These are phyloP conservation scores for Phallusia fumigata DNA, from an alignment of 23 tunicate species.

Conservation along the genomic window DNA sequence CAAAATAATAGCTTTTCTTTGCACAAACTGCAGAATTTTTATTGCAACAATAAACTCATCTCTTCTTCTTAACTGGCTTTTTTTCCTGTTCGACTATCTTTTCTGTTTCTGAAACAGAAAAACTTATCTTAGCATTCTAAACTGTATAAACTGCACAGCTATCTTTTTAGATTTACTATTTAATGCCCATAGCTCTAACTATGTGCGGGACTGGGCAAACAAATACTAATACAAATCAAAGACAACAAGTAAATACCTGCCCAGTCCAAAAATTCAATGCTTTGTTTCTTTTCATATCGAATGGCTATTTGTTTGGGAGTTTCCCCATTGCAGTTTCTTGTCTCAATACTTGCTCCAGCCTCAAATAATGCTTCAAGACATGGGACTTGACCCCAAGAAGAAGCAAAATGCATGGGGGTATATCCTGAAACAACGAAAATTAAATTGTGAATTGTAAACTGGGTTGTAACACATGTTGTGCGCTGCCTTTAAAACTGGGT, in stretches of 20 bases:
- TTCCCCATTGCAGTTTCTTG: constrained; percentile 45
- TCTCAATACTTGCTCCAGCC: constrained; percentile 50
- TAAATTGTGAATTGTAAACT: no score
- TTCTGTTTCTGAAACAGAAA: background rate
- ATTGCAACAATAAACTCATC: background rate
- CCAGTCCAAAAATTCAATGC: constrained; percentile 61
- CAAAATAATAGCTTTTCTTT: background rate
- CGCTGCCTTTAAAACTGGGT: no score
- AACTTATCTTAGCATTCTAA: no score
- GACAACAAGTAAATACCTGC: constrained; percentile 28
- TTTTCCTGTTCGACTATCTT: background rate
- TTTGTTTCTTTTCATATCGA: constrained; percentile 54
- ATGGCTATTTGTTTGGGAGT: constrained; percentile 48
- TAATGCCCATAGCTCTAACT: no score
- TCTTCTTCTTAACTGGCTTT: constrained; percentile 7
- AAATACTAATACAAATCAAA: no score
- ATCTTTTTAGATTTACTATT: no score
- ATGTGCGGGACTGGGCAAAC: no score
- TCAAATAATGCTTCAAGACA: constrained; percentile 69
- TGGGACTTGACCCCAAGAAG: constrained; percentile 54
- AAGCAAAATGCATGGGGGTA: constrained; percentile 53
- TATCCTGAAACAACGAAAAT: constrained; percentile 49
- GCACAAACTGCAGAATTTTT: background rate
- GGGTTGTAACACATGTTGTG: no score
- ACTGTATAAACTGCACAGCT: no score